A percentile compares a stretch with the other conserved stretches of the same genome.
Conservation (phyloP, 2,113 vertebrate genomes). For the Lepus americanus region DNA sequence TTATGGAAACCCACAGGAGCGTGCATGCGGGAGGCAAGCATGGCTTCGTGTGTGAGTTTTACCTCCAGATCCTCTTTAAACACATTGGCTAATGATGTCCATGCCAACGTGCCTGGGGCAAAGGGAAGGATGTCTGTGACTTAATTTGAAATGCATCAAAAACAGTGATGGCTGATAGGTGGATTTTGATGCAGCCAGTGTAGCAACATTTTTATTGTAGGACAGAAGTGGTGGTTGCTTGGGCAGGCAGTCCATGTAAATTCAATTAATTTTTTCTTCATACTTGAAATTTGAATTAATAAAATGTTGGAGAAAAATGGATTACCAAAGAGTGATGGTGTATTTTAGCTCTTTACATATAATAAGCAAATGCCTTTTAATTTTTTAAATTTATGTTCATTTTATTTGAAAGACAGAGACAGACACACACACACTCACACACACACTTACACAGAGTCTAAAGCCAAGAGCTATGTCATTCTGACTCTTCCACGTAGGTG, state of each 20-base stretch:
- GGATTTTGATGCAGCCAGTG: not conserved
- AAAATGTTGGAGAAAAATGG: not conserved
- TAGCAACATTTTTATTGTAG: not conserved
- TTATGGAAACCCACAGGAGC: not conserved
- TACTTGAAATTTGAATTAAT: slow-evolving; percentile 10
- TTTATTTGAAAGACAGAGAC: no score
- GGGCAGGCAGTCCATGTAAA: not conserved
- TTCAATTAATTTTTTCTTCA: not conserved
- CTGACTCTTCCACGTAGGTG: no score
- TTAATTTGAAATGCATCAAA: not conserved
- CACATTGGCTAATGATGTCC: not conserved
- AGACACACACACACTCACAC: no score
- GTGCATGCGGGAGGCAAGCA: accelerated
- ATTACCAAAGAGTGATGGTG: not conserved
- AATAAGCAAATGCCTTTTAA: not conserved
- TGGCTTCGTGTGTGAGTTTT: not conserved
- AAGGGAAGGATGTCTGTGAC: not conserved
- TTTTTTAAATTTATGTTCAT: no score
- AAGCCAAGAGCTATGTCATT: no score
- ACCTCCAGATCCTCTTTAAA: not conserved
- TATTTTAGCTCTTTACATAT: slow-evolving; percentile 26
- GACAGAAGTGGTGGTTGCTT: not conserved
- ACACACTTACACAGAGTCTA: no score
- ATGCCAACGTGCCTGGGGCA: not conserved
- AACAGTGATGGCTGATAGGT: not conserved